Evolutionary conservation across 2,113 vertebrate species (phyloP), one percentile per base, ranked within the genome.

Genomic region (Aegithalos caudatus): DNA sequence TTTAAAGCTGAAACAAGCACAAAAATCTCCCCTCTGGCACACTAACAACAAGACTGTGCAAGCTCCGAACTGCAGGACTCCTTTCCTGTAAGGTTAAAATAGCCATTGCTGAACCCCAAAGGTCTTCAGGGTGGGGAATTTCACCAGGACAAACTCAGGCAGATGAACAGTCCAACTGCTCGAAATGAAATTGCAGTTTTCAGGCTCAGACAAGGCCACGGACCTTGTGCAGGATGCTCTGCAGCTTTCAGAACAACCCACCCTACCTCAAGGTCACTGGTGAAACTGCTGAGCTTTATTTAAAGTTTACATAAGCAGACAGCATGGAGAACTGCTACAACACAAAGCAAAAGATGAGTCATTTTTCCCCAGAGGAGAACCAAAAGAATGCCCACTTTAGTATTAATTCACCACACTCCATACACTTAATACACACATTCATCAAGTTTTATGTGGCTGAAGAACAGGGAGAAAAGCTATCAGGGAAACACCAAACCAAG

Each of bases 81-180:
- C 40, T 86, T 78, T 81, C 44, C 69, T 13, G 17, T 7, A 23
- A 61, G 29, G 31, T 38, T 77, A 42, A 82, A 95, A 86, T 2
- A 48, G 35, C 54, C 89, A 50, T 2, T 9, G 0, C 47, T 21
- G 62, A 88, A 65, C 20, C 29, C 57, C 60, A 31, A 44, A n/a
- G 24, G 44, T 62, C 37, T 0, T 1, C 21, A 61, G 76, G 31
- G 37, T 5, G 22, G 4, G 35, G 65, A 81, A 9, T 29, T 69
- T 48, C 64, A 38, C 22, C 37, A 51, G 16, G 28, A 44, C 42
- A 66, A n/a, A 50, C 31, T 19, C 5, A 10, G 8, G 9, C 24
- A 69, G 27, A 22, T 0, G 5, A 74, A 11, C 0, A 37, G 14
- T 1, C 1, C 19, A 19, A 60, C 6, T 47, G 25, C 29, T 31